These are phyloP conservation scores for Andrena fulva DNA, from an alignment of 2,888 invertebrate species.

Conservation along the genomic window DNA sequence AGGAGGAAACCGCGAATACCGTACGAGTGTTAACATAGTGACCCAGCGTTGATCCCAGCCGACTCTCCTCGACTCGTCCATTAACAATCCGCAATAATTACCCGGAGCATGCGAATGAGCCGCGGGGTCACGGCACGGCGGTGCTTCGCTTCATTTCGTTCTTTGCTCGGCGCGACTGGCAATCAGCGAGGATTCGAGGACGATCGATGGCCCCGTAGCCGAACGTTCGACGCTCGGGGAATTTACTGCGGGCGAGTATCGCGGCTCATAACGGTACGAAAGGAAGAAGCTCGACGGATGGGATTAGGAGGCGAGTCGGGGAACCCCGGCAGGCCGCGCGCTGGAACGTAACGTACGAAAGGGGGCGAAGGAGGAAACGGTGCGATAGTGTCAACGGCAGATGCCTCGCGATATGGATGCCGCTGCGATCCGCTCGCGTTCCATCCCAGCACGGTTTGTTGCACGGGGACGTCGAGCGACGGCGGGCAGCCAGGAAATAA, in stretches of 20 bases:
- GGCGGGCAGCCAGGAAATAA: slow-evolving; percentile 32
- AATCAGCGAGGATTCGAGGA: slow-evolving; percentile 56
- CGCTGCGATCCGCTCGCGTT: slow-evolving; percentile 49
- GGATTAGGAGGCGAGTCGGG: slow-evolving; percentile 17
- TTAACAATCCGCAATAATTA: slow-evolving; percentile 42
- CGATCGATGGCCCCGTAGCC: slow-evolving; percentile 62
- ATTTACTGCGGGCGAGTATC: slow-evolving; percentile 65
- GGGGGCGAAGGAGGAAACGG: slow-evolving; percentile 23
- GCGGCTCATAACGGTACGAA: slow-evolving; percentile 70
- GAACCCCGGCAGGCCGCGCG: slow-evolving; percentile 10
- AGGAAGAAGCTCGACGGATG: slow-evolving; percentile 45
- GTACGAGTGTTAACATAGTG: neutral
- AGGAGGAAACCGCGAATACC: no score
- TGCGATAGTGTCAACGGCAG: slow-evolving; percentile 51
- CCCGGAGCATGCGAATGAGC: slow-evolving; percentile 45
- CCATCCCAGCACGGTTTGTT: slow-evolving; percentile 34
- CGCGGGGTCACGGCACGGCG: slow-evolving; percentile 38
- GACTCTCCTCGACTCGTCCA: slow-evolving; percentile 13
- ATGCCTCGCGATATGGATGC: slow-evolving; percentile 64
- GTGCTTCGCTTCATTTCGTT: slow-evolving; percentile 43
- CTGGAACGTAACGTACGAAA: slow-evolving; percentile 11
- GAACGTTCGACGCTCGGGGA: slow-evolving; percentile 60
- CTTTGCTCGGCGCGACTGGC: slow-evolving; percentile 23
- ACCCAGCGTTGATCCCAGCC: neutral
- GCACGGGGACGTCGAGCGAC: slow-evolving; percentile 19